Percentiles rank a stretch among this genome's conserved stretches.
These are phyloP conservation scores for Leptopilina syphax DNA, from an alignment of 2,888 invertebrate species.

Conservation along the genomic window DNA sequence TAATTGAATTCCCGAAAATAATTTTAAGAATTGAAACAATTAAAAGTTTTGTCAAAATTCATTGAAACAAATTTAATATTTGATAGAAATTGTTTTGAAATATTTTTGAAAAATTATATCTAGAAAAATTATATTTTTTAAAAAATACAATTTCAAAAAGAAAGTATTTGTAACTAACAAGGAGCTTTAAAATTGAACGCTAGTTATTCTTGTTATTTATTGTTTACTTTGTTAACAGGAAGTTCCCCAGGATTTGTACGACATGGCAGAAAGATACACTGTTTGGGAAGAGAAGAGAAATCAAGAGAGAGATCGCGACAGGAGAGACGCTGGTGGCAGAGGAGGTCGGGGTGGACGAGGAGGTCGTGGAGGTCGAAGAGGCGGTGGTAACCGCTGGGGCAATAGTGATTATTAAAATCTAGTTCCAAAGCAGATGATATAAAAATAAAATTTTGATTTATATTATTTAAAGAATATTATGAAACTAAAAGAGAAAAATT, in stretches of 20 bases:
- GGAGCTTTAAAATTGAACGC: no score
- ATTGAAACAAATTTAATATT: no score
- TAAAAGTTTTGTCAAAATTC: no score
- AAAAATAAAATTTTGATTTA: conserved; percentile 5
- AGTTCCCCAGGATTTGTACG: conserved; percentile 85
- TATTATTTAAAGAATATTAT: neutral
- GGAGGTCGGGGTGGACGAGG: conserved; percentile 67
- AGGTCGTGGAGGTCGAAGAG: conserved; percentile 54
- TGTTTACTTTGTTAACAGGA: conserved; percentile 77
- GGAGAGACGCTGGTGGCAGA: conserved; percentile 74
- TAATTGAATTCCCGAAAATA: no score
- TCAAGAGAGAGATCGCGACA: conserved; percentile 78
- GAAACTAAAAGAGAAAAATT: neutral
- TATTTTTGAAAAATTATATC: no score
- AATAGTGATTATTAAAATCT: conserved; percentile 22
- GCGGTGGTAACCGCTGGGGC: conserved; percentile 49
- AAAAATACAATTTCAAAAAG: no score
- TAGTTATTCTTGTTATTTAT: conserved; percentile 5
- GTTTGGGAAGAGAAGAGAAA: conserved; percentile 83
- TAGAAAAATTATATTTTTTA: no score
- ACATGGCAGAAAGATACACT: conserved; percentile 87
- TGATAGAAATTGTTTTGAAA: no score
- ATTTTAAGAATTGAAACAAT: no score
- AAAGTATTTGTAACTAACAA: no score
- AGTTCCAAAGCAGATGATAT: neutral